Conservation (phyloP, 2,113 vertebrate genomes). For the Solenodon paradoxus region DNA sequence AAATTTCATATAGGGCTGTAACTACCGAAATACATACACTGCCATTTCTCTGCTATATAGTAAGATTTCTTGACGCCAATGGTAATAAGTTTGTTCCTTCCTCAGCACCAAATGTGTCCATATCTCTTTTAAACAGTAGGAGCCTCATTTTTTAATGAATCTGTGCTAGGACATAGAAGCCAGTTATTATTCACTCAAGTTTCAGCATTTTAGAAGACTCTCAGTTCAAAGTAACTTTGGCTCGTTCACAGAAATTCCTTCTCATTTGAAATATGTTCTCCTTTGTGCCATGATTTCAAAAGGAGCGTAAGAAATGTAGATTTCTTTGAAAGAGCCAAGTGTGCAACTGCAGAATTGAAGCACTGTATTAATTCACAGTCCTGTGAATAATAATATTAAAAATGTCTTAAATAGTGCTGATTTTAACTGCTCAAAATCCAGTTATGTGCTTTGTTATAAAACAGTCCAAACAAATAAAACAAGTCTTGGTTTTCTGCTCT, state of each 20-base stretch:
- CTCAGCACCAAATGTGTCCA: constrained; percentile 68
- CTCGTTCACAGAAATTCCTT: too few species aligned
- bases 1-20: constrained; percentile 79
- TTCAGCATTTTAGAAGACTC: constrained; percentile 51
- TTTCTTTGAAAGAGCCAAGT: constrained; percentile 71
- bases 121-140: constrained; percentile 60
- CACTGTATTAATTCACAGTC: constrained; percentile 68
- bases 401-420: constrained; percentile 67
- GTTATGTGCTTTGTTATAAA: constrained; percentile 77
- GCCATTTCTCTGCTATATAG: constrained; percentile 76
- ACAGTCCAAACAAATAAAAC: constrained; percentile 73
- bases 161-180: constrained; percentile 52
- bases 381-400: constrained; percentile 57
- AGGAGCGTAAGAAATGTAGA: constrained; percentile 32
- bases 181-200: constrained; percentile 55
- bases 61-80: constrained; percentile 74
- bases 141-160: constrained; percentile 54
- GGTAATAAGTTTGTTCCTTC: constrained; percentile 66
- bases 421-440: constrained; percentile 79
- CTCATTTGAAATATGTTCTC: constrained; percentile 45
- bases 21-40: constrained; percentile 72
- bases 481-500: constrained; percentile 71
- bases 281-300: constrained; percentile 61
- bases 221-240: constrained; percentile 55
- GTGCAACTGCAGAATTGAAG: constrained; percentile 69